These are phyloP conservation scores for Donacobius atricapilla DNA, from an alignment of 2,113 vertebrate species.

Conservation along the genomic window DNA sequence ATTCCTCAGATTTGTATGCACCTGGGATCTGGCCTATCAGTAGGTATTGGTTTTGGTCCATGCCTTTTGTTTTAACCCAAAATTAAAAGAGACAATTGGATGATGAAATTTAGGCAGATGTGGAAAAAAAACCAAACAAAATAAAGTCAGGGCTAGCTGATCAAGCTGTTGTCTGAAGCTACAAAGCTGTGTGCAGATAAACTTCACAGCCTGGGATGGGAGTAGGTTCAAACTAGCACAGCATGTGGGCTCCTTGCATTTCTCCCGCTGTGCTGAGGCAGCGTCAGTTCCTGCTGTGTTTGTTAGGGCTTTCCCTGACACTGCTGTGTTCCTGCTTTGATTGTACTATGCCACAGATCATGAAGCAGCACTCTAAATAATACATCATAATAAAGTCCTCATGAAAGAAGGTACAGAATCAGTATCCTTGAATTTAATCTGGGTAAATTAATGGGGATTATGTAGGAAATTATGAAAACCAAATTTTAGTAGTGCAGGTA, in stretches of 20 bases:
- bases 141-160: not conserved
- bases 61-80: not conserved
- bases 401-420: not conserved
- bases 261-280: not conserved
- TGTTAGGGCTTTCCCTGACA: not conserved
- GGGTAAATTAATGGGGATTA: not conserved
- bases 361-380: not conserved
- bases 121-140: not conserved
- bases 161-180: not conserved
- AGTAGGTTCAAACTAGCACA: not conserved
- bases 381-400: not conserved
- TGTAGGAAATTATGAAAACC: not conserved
- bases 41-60: not conserved
- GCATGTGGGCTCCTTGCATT: not conserved
- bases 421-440: not conserved
- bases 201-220: not conserved
- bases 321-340: not conserved
- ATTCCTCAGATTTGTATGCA: not conserved
- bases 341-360: not conserved
- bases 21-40: not conserved
- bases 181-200: not conserved
- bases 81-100: not conserved
- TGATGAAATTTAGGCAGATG: not conserved
- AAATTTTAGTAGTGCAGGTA: not conserved
- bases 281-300: rapidly evolving